Conservation (phyloP, 2,888 invertebrate genomes). For the Rutpela maculata region DNA sequence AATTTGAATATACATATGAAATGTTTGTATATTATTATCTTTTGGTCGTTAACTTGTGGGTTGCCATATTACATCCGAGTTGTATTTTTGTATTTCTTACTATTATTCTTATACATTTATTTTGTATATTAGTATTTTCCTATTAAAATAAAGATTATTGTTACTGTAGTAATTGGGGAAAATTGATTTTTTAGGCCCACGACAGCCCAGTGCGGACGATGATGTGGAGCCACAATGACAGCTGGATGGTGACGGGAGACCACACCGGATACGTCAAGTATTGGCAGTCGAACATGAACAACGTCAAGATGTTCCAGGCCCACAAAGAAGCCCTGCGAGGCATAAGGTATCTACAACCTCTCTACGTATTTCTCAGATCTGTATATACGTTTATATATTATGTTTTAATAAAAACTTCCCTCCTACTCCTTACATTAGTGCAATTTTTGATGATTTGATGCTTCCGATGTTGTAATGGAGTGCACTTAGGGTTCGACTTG, state of each 20-base stretch:
- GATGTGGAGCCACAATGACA: conserved; percentile 99
- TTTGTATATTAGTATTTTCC: too few species aligned
- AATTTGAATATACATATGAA: too few species aligned
- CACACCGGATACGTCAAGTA: conserved; percentile 99
- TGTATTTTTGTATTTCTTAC: too few species aligned
- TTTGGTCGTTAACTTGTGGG: too few species aligned
- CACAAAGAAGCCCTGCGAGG: conserved; percentile 99
- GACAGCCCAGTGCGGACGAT: conserved; percentile 99
- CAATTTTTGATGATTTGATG: conserved; percentile 56
- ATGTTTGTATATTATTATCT: too few species aligned
- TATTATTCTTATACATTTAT: too few species aligned
- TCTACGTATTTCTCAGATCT: conserved; percentile 70
- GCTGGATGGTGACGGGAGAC: conserved; percentile 99
- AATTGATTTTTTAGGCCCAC: conserved; percentile 85
- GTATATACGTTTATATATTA: conserved; percentile 67
- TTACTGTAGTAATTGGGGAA: background rate
- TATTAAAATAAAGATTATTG: too few species aligned
- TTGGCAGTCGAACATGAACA: conserved; percentile 99
- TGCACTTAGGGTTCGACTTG: too few species aligned
- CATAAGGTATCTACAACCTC: conserved; percentile 87
- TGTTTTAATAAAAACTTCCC: conserved; percentile 71
- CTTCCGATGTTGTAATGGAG: conserved; percentile 53
- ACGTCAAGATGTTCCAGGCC: conserved; percentile 99
- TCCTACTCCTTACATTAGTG: conserved; percentile 68
- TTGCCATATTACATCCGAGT: too few species aligned